These are phyloP conservation scores for Buphagus erythrorhynchus DNA, from an alignment of 2,797 vertebrate genomes.

Conservation along the genomic window DNA sequence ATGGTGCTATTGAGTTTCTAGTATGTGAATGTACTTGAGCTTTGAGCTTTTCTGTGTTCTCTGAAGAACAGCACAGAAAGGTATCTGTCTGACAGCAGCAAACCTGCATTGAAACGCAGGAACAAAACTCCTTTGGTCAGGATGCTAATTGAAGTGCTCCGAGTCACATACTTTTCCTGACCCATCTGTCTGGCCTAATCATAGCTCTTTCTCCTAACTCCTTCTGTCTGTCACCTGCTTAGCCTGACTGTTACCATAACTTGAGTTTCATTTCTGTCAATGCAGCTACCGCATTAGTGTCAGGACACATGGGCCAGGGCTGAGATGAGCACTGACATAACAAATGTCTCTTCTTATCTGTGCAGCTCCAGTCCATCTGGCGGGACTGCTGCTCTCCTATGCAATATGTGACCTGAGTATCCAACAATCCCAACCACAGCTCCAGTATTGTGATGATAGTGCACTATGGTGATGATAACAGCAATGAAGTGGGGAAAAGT, in stretches of 20 bases:
- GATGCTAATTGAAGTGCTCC: neutral
- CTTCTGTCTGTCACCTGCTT: neutral
- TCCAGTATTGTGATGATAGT: neutral
- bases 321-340: neutral
- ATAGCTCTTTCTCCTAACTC: neutral
- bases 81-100: neutral
- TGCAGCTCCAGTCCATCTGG: fast-evolving
- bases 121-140: neutral
- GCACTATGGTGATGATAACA: neutral
- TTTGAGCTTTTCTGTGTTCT: neutral
- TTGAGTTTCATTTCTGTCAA: neutral
- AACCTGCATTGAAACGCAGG: neutral
- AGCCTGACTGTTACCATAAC: neutral
- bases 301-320: neutral
- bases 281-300: neutral
- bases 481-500: neutral
- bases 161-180: neutral
- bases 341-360: neutral
- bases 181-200: neutral
- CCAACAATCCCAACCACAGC: neutral
- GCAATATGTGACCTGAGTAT: neutral
- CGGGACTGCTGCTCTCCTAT: neutral
- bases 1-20: neutral
- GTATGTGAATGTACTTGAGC: neutral
- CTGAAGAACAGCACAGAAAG: neutral